Base-by-base conservation (phyloP, 2,797 vertebrate species). In the Melanitta fusca region DNA sequence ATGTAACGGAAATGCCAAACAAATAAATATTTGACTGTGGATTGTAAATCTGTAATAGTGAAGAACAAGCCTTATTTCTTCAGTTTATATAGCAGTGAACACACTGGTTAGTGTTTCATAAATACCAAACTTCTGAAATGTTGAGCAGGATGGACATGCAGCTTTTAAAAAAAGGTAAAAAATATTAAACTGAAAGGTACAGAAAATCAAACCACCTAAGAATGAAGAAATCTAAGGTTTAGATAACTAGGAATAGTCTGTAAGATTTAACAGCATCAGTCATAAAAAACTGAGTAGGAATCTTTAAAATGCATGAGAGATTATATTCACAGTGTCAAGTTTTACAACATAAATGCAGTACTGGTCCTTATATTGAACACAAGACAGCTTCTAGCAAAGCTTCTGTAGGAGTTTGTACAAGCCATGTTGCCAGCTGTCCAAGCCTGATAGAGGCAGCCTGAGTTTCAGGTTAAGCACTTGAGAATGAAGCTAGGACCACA, bases 1-100 rank as follows among this genome's bases (percentile, higher is more conserved):
- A 92, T 19, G 13, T 22, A 58, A 80, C 65, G 49, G 73, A 95
- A 94, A 88, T 51, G 1, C 22, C 68, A 92, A 77, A 89, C 57
- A 88, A 95, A 88, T 60, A 93, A 89, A 91, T 36, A n/a, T 25
- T 77, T 92, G 61, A 41, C 22, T 72, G 49, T 38, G 58, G 32
- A 78, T 15, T 66, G 58, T 84, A 86, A 84, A 83, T 38, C 54
- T 81, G 13, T 65, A 57, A 60, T 21, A 84, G 45, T 57, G 57
- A 84, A 88, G 66, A 93, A 58, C 3, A 39, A 39, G 34, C 8
- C 21, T 66, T 89, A 61, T 60, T 91, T 80, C 49, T 85, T 25
- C 41, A 88, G 41, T 89, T 82, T 60, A 70, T 16, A 77, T 4
- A 89, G 74, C 56, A 39, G 27, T 17, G 30, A 91, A 77, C 14